Percentiles rank a stretch among this genome's conserved stretches.
Evolutionary conservation across 2,113 vertebrate genomes (phyloP).

Genomic region (Nyctereutes procyonoides): DNA sequence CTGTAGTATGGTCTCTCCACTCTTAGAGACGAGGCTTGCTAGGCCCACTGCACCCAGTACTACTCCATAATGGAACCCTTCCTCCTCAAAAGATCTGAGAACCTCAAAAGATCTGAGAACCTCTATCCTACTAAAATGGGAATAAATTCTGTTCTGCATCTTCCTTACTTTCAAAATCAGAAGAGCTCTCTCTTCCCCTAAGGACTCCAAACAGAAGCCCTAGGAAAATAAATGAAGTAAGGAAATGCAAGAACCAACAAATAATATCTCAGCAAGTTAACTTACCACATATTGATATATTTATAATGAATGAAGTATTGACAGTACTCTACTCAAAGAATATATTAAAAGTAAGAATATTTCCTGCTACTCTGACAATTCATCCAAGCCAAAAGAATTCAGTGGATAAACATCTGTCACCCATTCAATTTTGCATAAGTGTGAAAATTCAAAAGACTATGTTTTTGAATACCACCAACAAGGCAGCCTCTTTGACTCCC

Average conservation of each 20-base stretch:
- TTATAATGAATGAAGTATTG: not conserved
- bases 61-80: not conserved
- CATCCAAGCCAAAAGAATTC: slow-evolving; percentile 18
- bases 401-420: slow-evolving; percentile 52
- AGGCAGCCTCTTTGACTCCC: slow-evolving; percentile 40
- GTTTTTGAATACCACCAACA: slow-evolving; percentile 44
- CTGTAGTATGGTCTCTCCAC: not conserved
- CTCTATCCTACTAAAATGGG: not conserved
- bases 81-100: not conserved
- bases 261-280: slow-evolving; percentile 15
- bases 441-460: slow-evolving; percentile 55
- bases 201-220: not conserved
- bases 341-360: slow-evolving; percentile 38
- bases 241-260: not conserved
- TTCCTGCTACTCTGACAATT: slow-evolving; percentile 20
- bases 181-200: not conserved
- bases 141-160: not conserved
- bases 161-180: not conserved
- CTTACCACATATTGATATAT: not conserved
- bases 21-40: not conserved
- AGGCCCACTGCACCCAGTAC: not conserved
- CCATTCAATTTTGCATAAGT: slow-evolving; percentile 43
- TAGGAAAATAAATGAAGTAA: not conserved
- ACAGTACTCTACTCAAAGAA: slow-evolving; percentile 44
- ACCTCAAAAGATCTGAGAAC: not conserved